A percentile compares a stretch with the other conserved stretches of the same genome.
Evolutionary conservation across 1,140 invertebrate genomes (phyloP).

Genomic region (Brachionus rotundiformis): DNA sequence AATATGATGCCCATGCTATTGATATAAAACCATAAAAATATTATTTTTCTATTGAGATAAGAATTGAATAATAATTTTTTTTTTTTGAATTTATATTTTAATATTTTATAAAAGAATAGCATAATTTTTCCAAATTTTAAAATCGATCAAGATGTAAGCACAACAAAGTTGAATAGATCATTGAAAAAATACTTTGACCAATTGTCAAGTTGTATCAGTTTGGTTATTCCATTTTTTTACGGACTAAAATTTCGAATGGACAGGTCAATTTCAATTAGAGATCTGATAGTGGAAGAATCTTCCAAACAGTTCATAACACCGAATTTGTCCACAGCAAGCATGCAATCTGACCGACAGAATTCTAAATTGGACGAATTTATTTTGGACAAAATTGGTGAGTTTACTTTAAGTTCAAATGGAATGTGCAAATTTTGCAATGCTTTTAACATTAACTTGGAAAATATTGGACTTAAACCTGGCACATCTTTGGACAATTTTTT

Average conservation of each 20-base stretch:
- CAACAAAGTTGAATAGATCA: not conserved
- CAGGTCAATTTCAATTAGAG: not conserved
- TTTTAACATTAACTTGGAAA: constrained; percentile 4
- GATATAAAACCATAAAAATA: too few relatives aligned
- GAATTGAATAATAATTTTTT: not conserved
- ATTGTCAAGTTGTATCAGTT: not conserved
- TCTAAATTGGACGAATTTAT: constrained; percentile 4
- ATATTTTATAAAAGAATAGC: not conserved
- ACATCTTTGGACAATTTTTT: constrained; percentile 1
- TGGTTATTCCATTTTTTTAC: not conserved
- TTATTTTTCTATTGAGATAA: not conserved
- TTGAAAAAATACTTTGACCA: constrained; percentile 9
- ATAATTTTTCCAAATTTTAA: constrained; percentile 36
- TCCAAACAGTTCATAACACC: not conserved
- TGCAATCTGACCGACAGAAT: not conserved
- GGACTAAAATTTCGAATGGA: not conserved
- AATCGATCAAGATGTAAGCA: not conserved
- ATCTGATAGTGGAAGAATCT: not conserved
- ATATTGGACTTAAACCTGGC: not conserved
- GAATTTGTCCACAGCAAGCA: not conserved
- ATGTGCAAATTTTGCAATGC: constrained; percentile 31
- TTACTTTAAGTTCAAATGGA: not conserved
- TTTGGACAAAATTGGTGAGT: not conserved
- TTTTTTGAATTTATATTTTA: not conserved
- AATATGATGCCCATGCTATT: too few relatives aligned